Evolutionary conservation across 2,113 vertebrate genomes (phyloP).

Genomic region (Actenoides lindsayi): DNA sequence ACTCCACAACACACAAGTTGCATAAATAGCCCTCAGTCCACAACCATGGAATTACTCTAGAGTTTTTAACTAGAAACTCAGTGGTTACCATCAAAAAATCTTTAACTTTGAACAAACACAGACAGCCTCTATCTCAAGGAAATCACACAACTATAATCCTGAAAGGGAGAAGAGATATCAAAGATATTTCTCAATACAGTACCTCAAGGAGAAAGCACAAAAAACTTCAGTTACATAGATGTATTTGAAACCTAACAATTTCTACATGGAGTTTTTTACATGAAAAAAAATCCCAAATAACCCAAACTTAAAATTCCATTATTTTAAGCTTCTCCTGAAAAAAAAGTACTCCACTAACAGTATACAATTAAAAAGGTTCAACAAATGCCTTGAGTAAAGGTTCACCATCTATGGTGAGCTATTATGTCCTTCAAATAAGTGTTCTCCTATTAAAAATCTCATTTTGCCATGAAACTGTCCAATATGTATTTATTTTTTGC

Average conservation of each 20-base stretch:
- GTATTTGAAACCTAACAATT: neutral
- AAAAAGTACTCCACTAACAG: neutral
- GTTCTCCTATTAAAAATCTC: neutral
- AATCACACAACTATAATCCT: neutral
- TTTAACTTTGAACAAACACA: neutral
- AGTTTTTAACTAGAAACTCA: neutral
- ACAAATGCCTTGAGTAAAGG: neutral
- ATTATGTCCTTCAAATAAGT: neutral
- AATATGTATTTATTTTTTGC: neutral
- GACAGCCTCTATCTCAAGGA: neutral
- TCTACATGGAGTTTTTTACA: neutral
- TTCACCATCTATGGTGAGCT: neutral
- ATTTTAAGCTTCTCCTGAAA: neutral
- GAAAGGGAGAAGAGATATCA: neutral
- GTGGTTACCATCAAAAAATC: neutral
- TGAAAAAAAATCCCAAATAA: accelerated
- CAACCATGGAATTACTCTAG: neutral
- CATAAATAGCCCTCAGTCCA: neutral
- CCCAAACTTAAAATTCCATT: neutral
- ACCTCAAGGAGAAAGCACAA: neutral
- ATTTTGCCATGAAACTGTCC: neutral
- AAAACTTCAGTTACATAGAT: neutral
- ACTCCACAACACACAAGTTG: neutral
- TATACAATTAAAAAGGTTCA: neutral
- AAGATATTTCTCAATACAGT: accelerated